Percentiles rank a stretch among this genome's conserved stretches.
Conservation (phyloP, 2,113 vertebrate species). For the Nanorana parkeri region DNA sequence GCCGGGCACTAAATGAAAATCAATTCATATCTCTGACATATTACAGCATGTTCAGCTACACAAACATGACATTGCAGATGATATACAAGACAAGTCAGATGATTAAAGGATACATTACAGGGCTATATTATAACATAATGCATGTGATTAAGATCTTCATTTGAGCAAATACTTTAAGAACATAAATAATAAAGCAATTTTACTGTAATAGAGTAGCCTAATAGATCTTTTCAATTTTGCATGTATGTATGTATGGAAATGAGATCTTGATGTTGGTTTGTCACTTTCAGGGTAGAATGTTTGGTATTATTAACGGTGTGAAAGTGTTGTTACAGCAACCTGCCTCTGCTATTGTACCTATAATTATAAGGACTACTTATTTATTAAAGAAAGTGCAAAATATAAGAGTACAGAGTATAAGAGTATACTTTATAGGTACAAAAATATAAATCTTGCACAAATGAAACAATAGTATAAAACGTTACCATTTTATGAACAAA, state of each 20-base stretch:
- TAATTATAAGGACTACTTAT: no score
- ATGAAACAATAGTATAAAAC: no score
- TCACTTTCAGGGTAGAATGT: no score
- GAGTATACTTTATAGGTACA: no score
- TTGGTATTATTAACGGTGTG: no score
- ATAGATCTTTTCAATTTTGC: not conserved
- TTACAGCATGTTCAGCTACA: not conserved
- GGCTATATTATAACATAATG: conserved; percentile 24
- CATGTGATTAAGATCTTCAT: conserved; percentile 5
- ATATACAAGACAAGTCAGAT: not conserved
- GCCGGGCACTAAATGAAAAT: conserved; percentile 7
- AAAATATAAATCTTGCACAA: no score
- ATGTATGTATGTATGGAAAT: not conserved
- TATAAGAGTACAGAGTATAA: no score
- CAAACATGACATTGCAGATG: conserved; percentile 6
- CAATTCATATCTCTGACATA: conserved; percentile 25
- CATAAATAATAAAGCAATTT: conserved; percentile 16
- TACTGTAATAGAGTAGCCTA: not conserved
- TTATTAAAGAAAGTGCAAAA: no score
- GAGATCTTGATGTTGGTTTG: no score
- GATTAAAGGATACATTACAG: conserved; percentile 27
- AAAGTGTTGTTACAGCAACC: no score
- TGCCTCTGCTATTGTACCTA: no score
- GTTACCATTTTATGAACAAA: no score
- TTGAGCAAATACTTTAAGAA: not conserved